Evolutionary conservation across 1,140 invertebrate genomes (phyloP).

Genomic region (Drosophila rhopaloa): DNA sequence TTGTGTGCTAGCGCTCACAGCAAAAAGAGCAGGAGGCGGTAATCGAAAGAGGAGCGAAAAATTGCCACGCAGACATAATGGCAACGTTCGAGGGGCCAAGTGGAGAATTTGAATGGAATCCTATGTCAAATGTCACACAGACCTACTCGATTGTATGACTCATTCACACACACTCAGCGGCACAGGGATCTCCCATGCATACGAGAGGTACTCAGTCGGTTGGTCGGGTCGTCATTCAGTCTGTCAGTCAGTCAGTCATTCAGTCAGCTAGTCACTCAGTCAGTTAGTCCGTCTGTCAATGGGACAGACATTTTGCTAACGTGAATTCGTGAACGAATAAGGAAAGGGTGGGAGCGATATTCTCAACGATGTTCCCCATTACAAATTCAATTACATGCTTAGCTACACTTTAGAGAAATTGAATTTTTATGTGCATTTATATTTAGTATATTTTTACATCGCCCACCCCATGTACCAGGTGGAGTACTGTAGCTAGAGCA

Average conservation of each 20-base stretch:
- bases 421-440: slow-evolving; percentile 83
- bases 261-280: slow-evolving; percentile 10
- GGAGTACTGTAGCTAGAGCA: not conserved
- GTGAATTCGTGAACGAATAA: slow-evolving; percentile 52
- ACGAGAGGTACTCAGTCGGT: slow-evolving; percentile 30
- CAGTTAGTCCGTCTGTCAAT: slow-evolving; percentile 36
- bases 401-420: slow-evolving; percentile 83
- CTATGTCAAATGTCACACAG: slow-evolving; percentile 62
- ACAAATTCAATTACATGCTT: slow-evolving; percentile 83
- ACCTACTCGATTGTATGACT: slow-evolving; percentile 56
- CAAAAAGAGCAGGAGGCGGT: not conserved
- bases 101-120: slow-evolving; percentile 25
- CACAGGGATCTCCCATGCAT: slow-evolving; percentile 13
- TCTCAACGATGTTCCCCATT: slow-evolving; percentile 78
- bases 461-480: slow-evolving; percentile 20
- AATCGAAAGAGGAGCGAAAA: slow-evolving; percentile 18
- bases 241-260: slow-evolving; percentile 3
- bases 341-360: slow-evolving; percentile 26
- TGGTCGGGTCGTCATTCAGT: no score
- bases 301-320: slow-evolving; percentile 60
- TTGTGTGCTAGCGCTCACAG: slow-evolving; percentile 9
- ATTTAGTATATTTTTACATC: slow-evolving; percentile 80
- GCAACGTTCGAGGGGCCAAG: slow-evolving; percentile 11
- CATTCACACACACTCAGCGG: slow-evolving; percentile 49
- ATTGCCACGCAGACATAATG: slow-evolving; percentile 50